Evolutionary conservation across 2,797 vertebrate species (phyloP), one percentile per base, ranked within the genome.

Genomic region (Vespertilio murinus): DNA sequence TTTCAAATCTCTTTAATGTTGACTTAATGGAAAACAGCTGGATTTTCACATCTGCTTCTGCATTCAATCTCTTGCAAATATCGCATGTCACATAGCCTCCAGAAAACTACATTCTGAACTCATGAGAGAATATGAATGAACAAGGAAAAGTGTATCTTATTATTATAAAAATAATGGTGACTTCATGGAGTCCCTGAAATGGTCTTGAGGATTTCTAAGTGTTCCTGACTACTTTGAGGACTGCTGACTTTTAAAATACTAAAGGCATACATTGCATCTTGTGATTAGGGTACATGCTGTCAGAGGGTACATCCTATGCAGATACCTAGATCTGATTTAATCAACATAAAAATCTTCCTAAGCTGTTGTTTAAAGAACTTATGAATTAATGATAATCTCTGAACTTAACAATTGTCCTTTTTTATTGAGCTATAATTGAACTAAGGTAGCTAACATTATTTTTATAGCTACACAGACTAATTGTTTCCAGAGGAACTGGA

Each of bases 21-120:
- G 73, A 54, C 61, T 94, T 95, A 95, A 93, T 94, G 59, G 40
- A 92, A 95, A 96, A 96, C 94, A 96, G 82, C 93, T 97, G 89
- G 30, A 75, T 94, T 42, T 83, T 91, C 91, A 93, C 91, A 94
- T 92, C 90, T 96, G 96, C 80, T 94, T 87, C 80, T 95, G 67
- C 84, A 69, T 94, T 93, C 35, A 91, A 0, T 94, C 69, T 95
- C 83, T 94, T 92, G 33, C 64, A 54, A 38, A 33, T 89, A 86
- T 82, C 56, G 16, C 22, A 71, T 4, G 22, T 64, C 91, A 93
- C 12, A 47, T 40, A 73, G 80, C 49, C 86, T 94, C 80, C 91
- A 94, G 93, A 93, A 95, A 96, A 84, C 89, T 47, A 13, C 35
- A 75, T 95, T 91, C 54, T 96, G 49, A 56, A 77, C 75, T 94